phyloP scores from a whole-genome alignment of 2,888 invertebrate species.

The Pollenia griseotomentosa region DNA sequence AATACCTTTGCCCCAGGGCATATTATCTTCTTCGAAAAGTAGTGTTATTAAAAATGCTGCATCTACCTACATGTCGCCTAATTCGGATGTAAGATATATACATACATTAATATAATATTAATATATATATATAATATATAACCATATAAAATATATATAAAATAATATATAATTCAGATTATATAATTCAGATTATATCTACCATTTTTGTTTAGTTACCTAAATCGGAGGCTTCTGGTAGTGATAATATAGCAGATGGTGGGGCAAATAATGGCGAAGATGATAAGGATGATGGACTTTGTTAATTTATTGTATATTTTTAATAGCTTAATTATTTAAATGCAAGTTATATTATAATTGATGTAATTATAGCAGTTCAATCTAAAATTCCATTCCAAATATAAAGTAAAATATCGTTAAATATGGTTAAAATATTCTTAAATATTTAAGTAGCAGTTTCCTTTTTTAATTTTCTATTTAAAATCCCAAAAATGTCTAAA shows the following conservation, averaged over 20 bases:
- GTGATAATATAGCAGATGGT: conserved; percentile 12
- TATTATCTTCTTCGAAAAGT: conserved; percentile 86
- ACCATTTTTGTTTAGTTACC: conserved; percentile 21
- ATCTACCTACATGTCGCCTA: conserved; percentile 84
- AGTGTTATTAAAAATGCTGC: conserved; percentile 89
- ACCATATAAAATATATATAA: conserved; percentile 53
- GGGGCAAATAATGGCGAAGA: conserved; percentile 47
- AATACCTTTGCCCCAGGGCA: conserved; percentile 88
- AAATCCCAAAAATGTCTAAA: no score
- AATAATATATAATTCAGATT: background rate
- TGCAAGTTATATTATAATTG: conserved; percentile 63
- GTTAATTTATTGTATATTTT: conserved; percentile 61
- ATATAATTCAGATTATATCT: background rate
- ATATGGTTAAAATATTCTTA: conserved; percentile 13
- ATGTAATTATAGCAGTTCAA: conserved; percentile 62
- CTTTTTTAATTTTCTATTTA: no score
- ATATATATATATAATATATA: no score
- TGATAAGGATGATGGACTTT: conserved; percentile 69
- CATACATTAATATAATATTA: no score
- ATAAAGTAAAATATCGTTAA: conserved; percentile 67
- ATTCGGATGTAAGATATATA: conserved; percentile 74
- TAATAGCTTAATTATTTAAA: conserved; percentile 65
- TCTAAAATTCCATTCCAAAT: conserved; percentile 72
- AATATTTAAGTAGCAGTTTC: no score
- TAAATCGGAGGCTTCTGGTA: conserved; percentile 39